A percentile compares a stretch with the other conserved stretches of the same genome.
These are phyloP conservation scores for Pardosa pseudoannulata DNA, from an alignment of 2,888 invertebrate genomes.

Conservation along the genomic window DNA sequence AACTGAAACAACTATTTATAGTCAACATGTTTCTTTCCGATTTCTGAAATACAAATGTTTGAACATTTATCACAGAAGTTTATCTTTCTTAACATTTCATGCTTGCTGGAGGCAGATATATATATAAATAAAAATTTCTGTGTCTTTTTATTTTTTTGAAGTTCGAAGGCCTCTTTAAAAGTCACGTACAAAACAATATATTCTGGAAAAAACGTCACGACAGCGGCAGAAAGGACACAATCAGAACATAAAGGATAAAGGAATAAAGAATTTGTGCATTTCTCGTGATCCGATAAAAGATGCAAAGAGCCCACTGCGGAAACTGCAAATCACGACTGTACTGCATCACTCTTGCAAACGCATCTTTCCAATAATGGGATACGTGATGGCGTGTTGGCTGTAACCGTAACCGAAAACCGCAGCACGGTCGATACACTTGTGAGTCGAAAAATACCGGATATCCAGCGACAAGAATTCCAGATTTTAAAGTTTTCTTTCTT, in stretches of 20 bases:
- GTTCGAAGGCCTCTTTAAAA: neutral
- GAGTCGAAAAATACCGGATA: neutral
- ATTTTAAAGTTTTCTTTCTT: neutral
- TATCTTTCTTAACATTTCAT: too few species aligned
- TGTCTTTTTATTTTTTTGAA: neutral
- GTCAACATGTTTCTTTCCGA: too few species aligned
- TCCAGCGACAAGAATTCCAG: neutral
- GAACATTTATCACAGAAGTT: too few species aligned
- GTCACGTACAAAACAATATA: constrained; percentile 1
- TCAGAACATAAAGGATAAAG: neutral
- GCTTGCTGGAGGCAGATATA: too few species aligned
- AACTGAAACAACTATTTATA: too few species aligned
- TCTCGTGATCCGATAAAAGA: constrained; percentile 1
- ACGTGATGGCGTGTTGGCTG: constrained; percentile 31
- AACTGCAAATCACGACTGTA: constrained; percentile 3
- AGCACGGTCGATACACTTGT: constrained; percentile 26
- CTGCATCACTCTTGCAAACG: neutral
- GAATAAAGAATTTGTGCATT: neutral
- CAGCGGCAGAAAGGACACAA: neutral
- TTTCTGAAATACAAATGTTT: too few species aligned
- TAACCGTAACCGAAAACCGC: constrained; percentile 41
- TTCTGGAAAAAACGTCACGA: neutral
- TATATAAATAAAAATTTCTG: too few species aligned
- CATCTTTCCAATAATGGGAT: constrained; percentile 31
- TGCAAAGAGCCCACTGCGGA: neutral